Evolutionary conservation across 1,140 invertebrate genomes (phyloP).

Genomic region (Brachionus sp.): DNA sequence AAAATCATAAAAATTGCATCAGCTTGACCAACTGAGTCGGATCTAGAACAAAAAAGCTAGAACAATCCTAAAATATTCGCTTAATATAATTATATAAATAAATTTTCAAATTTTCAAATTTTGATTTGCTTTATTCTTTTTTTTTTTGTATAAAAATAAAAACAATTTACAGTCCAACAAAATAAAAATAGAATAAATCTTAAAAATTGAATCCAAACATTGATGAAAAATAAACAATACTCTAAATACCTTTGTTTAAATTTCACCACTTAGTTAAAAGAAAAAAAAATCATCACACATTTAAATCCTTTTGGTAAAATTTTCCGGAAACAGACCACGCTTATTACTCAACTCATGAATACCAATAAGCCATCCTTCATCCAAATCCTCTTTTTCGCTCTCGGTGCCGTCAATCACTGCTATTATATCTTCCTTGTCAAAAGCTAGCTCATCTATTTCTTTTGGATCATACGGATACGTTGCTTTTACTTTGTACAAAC

Average conservation of each 20-base stretch:
- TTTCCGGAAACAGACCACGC: conserved; percentile 94
- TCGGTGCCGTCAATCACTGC: conserved; percentile 15
- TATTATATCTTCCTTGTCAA: conserved; percentile 32
- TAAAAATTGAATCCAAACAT: not conserved
- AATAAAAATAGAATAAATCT: not conserved
- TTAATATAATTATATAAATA: not conserved
- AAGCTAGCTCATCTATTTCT: conserved; percentile 26
- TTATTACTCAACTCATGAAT: conserved; percentile 84
- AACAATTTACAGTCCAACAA: not conserved
- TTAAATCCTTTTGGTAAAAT: conserved; percentile 68
- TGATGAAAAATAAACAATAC: not conserved
- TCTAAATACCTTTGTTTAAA: not conserved
- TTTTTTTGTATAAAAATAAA: not conserved
- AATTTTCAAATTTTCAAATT: not conserved
- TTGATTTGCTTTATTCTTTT: not conserved
- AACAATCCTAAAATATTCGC: not conserved
- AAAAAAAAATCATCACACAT: not conserved
- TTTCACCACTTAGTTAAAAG: not conserved
- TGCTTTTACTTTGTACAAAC: conserved; percentile 33
- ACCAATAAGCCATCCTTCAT: conserved; percentile 97
- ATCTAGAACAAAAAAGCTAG: not conserved
- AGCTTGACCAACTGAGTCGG: not conserved
- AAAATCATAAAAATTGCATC: not conserved
- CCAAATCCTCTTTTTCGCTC: conserved; percentile 69
- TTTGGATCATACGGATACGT: conserved; percentile 20